Evolutionary conservation across 2,113 vertebrate genomes (phyloP), one percentile per base, ranked within the genome.

Genomic region (Plotosus lineatus): DNA sequence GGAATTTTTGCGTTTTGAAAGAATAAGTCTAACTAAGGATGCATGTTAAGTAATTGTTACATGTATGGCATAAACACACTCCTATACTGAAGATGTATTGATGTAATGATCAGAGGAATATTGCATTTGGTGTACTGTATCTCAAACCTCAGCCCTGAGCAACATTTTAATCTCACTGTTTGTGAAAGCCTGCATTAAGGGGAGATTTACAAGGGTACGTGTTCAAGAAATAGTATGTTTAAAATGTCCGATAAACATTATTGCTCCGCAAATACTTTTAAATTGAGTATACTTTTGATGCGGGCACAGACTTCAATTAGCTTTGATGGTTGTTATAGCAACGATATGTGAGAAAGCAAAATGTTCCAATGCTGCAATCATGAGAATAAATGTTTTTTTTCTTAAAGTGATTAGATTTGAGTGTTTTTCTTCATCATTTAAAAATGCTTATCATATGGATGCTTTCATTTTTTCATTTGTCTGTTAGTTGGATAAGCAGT

Each of bases 51-150:
- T 71, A 71, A 42, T 55, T 56, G n/a, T 69, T 55, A 79, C 38
- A 53, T 2, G 5, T 79, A 23, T 42, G 33, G 26, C 61, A 78
- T 55, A 42, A 78, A 51, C 33, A 65, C n/a, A 42, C 33, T 46
- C 23, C 58, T 33, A 63, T 38, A 69, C 61, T 58, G 48, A 26
- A 85, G 77, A 85, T n/a, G 4, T 60, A 82, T 76, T 26, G 46
- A 38, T 72, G 53, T 79, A 60, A 79, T 40, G 33, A 77, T 44
- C 56, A 60, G 28, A 40, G 21, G 23, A 5, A n/a, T 51, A 79
- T 63, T 72, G 55, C 42, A 31, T 78, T 84, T 66, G 21, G 8
- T 75, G 48, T 38, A 28, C 40, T 78, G 31, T 23, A 75, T 53
- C 44, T 82, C 26, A 11, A 42, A 48, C 51, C n/a, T 42, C 5